Evolutionary conservation across 2,113 vertebrate species (phyloP).

Genomic region (Todiramphus chloris): DNA sequence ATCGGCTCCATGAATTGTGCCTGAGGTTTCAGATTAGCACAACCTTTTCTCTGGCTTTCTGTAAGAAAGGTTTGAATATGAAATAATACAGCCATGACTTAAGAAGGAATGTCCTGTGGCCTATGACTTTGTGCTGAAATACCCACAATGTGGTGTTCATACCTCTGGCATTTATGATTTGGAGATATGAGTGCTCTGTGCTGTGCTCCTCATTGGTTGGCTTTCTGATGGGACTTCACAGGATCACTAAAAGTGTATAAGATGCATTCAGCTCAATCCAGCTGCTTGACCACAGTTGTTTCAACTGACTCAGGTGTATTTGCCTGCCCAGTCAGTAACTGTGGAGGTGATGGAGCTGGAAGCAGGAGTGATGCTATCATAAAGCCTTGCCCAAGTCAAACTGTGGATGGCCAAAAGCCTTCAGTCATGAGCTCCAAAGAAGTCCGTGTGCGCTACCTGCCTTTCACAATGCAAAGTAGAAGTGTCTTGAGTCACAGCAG

Average conservation of each 20-base stretch:
- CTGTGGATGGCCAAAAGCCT: background rate
- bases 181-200: background rate
- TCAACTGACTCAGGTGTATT: background rate
- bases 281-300: background rate
- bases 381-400: background rate
- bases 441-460: background rate
- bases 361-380: background rate
- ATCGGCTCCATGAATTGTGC: background rate
- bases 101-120: background rate
- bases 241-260: background rate
- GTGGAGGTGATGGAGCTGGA: background rate
- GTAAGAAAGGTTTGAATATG: background rate
- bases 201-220: background rate
- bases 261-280: background rate
- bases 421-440: background rate
- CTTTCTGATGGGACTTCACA: background rate
- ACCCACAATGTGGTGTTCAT: background rate
- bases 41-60: background rate
- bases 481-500: background rate
- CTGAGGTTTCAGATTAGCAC: background rate
- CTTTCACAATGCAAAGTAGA: background rate
- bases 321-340: background rate
- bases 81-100: background rate
- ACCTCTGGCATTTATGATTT: background rate
- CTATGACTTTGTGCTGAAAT: background rate